Evolutionary conservation across 1,140 invertebrate genomes (phyloP), one percentile per base, ranked within the genome.

Genomic region (Drosophila azteca): DNA sequence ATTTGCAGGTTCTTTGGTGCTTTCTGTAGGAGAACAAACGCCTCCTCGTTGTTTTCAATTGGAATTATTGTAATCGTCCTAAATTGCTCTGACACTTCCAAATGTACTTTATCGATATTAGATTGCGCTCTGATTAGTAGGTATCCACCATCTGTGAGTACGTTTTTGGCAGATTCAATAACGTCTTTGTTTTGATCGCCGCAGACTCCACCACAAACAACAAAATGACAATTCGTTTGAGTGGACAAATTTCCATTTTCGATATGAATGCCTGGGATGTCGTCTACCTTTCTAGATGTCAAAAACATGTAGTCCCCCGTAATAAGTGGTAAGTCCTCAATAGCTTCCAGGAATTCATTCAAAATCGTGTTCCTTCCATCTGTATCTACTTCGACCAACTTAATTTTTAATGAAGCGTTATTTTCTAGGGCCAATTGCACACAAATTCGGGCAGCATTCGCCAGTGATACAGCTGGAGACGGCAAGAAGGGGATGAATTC

Each of bases 351-450:
- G 5, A 96, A 92, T 9, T 93, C 64, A 11, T 93, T 93, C 1
- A 94, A 91, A 0, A 94, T 61, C 0, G 93, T 91, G 58, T 93
- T 67, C 5, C 92, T 78, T 6, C 67, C 70, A 55, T 92, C 75
- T 29, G 91, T 75, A 49, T 93, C 92, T 15, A 94, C 93, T 72
- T 93, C 92, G 7, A 97, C 92, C 3, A 95, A 93, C 74, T 95
- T 96, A 0, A 98, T 92, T 91, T 95, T 96, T 22, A 94, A 93
- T 0, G 92, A 92, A 24, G 93, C 89, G 29, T 94, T 90, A 91
- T 98, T 98, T 89, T 99, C 98, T 0, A 98, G 85, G 0, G 95
- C 94, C 1, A 97, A 88, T 79, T 99, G 96, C 3, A 95, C 92
- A 44, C 82, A 91, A 44, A 78, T 58, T 1, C 88, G 72, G 2